Percentiles rank a stretch among this genome's conserved stretches.
Evolutionary conservation across 2,113 vertebrate species (phyloP).

Genomic region (Panurus biarmicus): DNA sequence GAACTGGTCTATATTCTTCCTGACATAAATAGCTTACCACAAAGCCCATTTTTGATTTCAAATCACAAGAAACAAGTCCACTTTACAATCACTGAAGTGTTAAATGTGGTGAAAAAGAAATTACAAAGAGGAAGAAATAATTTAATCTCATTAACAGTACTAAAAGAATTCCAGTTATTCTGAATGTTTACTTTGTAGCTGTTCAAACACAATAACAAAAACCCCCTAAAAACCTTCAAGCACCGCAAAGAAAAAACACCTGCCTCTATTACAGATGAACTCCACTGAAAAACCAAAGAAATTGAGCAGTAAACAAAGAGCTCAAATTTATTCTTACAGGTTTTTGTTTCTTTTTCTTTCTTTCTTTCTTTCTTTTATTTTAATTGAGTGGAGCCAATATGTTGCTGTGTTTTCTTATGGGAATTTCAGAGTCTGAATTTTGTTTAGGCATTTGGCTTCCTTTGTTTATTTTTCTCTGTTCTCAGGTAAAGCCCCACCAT

Average conservation of each 20-base stretch:
- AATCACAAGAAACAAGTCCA: not conserved
- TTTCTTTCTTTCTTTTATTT: not conserved
- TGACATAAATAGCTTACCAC: not conserved
- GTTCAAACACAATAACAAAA: not conserved
- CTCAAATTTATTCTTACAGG: not conserved
- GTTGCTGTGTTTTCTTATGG: not conserved
- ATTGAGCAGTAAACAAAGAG: not conserved
- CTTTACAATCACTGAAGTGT: not conserved
- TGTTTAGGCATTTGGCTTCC: not conserved
- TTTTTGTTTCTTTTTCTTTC: no score
- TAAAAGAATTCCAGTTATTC: not conserved
- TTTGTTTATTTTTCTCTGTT: conserved; percentile 17
- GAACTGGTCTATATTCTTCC: not conserved
- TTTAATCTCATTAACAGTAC: not conserved
- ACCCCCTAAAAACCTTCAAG: not conserved
- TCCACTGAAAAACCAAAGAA: not conserved
- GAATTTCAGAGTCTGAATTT: not conserved
- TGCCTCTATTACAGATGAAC: not conserved
- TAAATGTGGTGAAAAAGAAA: not conserved
- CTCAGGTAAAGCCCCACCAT: conserved; percentile 72
- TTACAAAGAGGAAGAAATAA: not conserved
- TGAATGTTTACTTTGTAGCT: not conserved
- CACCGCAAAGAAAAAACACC: not conserved
- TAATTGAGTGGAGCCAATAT: not conserved
- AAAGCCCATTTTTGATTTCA: no score